Base-by-base conservation (phyloP, 2,797 vertebrate species). In the Pampus argenteus region DNA sequence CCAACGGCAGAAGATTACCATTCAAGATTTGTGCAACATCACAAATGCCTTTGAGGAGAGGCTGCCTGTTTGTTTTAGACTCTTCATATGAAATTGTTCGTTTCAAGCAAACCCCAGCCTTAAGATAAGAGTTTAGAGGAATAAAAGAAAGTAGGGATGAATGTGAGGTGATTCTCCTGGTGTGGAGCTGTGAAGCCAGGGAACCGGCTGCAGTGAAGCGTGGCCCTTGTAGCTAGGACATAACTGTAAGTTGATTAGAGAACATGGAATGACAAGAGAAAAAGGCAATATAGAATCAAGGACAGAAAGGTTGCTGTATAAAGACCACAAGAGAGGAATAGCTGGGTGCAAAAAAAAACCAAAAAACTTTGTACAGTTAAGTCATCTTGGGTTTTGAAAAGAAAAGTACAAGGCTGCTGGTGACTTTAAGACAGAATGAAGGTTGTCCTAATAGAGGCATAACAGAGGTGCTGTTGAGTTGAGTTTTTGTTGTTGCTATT, bases 401-500 rank as follows among this genome's bases (percentile, higher is more conserved):
- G 45, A 65, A 75, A 85, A 71, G 63, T 81, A 77, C 85, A 93
- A 94, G 92, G 92, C 94, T 94, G 93, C 93, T 94, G 94, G 94
- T 95, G 93, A 91, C 90, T 87, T 92, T 91, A 93, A 94, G 92
- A 94, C 90, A 93, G 85, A 90, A 92, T 90, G 87, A 92, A 84
- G 76, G 74, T 79, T 71, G 82, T 90, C 74, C 78, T 74, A 48
- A 65, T 59, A 28, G 82, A 83, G 89, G 86, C 78, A 67, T 34
- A 87, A 67, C 82, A 72, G 84, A 86, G 84, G 78, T 85, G 87
- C 51, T 81, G 84, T 70, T 81, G 77, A 84, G 66, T 66, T 84
- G 77, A 76, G 76, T 59, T 83, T 58, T 66, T 71, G 80, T 62
- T 81, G 63, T 83, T 79, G 80, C 23, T 83, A 29, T 80, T 83